Percentiles rank a stretch among this genome's conserved stretches.
Conservation (phyloP, 2,888 invertebrate species). For the Netelia fuscicornis region DNA sequence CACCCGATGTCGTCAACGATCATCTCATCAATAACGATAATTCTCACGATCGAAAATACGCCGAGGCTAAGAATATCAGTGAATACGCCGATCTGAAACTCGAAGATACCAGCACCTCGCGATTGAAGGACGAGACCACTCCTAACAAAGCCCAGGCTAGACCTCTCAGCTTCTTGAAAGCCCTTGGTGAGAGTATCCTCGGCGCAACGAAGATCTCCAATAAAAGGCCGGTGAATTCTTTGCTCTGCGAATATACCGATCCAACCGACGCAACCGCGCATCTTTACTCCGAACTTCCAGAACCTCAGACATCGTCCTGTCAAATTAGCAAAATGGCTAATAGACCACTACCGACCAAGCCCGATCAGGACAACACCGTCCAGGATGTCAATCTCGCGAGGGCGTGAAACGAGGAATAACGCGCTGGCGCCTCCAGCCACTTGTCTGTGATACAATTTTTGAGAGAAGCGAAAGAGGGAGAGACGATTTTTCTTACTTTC, state of each 20-base stretch:
- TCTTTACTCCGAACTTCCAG: slow-evolving; percentile 86
- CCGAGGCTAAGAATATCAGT: slow-evolving; percentile 54
- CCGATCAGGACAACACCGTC: slow-evolving; percentile 83
- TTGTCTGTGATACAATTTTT: slow-evolving; percentile 81
- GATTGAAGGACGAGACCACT: slow-evolving; percentile 51
- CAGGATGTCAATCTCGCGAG: slow-evolving; percentile 71
- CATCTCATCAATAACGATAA: slow-evolving; percentile 73
- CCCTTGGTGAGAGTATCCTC: slow-evolving; percentile 87
- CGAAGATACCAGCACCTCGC: slow-evolving; percentile 38
- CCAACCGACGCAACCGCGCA: slow-evolving; percentile 86
- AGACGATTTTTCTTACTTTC: background rate
- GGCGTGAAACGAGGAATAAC: slow-evolving; percentile 69
- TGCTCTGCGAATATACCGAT: slow-evolving; percentile 87
- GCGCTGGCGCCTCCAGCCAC: slow-evolving; percentile 66
- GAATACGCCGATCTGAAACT: slow-evolving; percentile 64
- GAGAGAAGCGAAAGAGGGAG: slow-evolving; percentile 16
- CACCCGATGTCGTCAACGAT: slow-evolving; percentile 80
- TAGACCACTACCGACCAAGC: slow-evolving; percentile 90
- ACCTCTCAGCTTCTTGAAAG: slow-evolving; percentile 87
- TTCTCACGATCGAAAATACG: slow-evolving; percentile 65
- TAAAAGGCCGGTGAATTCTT: slow-evolving; percentile 80
- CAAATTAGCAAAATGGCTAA: slow-evolving; percentile 88
- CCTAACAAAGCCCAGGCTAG: slow-evolving; percentile 79
- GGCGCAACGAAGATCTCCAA: slow-evolving; percentile 74
- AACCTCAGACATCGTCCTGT: slow-evolving; percentile 84